A percentile compares a stretch with the other conserved stretches of the same genome.
These are phyloP conservation scores for Helicoverpa armigera DNA, from an alignment of 1,140 invertebrate genomes.

Conservation along the genomic window DNA sequence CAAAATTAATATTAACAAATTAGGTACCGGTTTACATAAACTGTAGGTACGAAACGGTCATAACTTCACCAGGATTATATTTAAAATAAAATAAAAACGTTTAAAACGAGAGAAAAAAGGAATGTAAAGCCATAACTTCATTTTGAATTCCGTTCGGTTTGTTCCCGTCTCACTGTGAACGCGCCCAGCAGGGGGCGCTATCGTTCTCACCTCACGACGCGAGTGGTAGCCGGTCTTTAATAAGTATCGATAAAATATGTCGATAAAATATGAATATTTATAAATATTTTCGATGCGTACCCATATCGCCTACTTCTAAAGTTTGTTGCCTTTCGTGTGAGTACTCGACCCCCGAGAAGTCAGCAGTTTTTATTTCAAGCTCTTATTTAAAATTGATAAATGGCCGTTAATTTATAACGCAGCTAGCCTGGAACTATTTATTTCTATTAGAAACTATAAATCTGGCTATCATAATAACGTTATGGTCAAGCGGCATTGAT, in stretches of 20 bases:
- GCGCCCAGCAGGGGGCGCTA: conserved; percentile 82
- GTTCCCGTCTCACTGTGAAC: conserved; percentile 81
- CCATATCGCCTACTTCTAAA: conserved; percentile 60
- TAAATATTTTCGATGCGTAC: conserved; percentile 84
- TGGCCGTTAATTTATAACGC: conserved; percentile 53
- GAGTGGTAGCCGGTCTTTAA: conserved; percentile 85
- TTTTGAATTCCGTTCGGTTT: conserved; percentile 82
- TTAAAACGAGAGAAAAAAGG: conserved; percentile 76
- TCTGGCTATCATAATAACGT: conserved; percentile 61
- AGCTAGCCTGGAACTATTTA: conserved; percentile 54
- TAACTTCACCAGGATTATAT: conserved; percentile 67
- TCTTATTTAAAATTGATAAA: conserved; percentile 51
- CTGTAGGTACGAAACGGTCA: conserved; percentile 59
- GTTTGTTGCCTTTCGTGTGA: conserved; percentile 33
- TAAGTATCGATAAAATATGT: conserved; percentile 86
- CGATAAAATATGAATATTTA: conserved; percentile 82
- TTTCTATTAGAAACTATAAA: conserved; percentile 61
- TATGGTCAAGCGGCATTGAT: conserved; percentile 63
- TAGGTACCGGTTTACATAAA: conserved; percentile 48
- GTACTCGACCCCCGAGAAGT: conserved; percentile 36
- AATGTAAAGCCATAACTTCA: conserved; percentile 82
- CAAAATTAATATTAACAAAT: conserved; percentile 49
- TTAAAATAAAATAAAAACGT: conserved; percentile 77
- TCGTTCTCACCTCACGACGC: conserved; percentile 86
- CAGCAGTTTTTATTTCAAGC: conserved; percentile 34